Evolutionary conservation across 1,140 invertebrate species (phyloP).

Genomic region (Atta cephalotes): DNA sequence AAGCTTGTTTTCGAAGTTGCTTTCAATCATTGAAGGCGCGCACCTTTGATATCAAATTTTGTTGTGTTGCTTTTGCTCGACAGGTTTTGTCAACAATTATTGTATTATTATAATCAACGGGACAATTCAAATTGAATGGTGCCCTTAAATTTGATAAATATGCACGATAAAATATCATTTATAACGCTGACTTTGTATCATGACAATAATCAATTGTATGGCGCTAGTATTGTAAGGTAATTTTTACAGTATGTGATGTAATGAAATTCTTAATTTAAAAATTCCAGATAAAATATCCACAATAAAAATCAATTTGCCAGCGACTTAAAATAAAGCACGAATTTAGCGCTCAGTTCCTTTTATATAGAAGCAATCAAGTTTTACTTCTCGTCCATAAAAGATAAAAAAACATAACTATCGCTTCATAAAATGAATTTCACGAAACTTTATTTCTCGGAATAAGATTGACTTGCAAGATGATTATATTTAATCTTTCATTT

Average conservation of each 20-base stretch:
- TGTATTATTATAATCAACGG: constrained; percentile 47
- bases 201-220: constrained; percentile 13
- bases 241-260: neutral
- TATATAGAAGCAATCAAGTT: neutral
- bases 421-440: constrained; percentile 19
- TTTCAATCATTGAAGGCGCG: constrained; percentile 56
- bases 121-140: constrained; percentile 13
- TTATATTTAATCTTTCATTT: neutral
- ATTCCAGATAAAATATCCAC: neutral
- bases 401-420: constrained; percentile 1
- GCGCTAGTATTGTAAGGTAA: neutral
- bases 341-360: constrained; percentile 7
- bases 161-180: neutral
- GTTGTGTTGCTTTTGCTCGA: constrained; percentile 18
- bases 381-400: neutral
- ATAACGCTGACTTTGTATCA: constrained; percentile 14
- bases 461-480: neutral
- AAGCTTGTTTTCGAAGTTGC: constrained; percentile 12
- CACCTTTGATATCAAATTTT: constrained; percentile 23
- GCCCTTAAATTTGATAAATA: neutral
- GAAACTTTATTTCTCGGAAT: constrained; percentile 6
- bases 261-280: constrained; percentile 25
- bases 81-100: constrained; percentile 19
- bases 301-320: constrained; percentile 10
- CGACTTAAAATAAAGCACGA: neutral